Evolutionary conservation across 23 tunicate species (phyloP), one percentile per base, ranked within the genome.

Genomic region (Ascidia mentula): DNA sequence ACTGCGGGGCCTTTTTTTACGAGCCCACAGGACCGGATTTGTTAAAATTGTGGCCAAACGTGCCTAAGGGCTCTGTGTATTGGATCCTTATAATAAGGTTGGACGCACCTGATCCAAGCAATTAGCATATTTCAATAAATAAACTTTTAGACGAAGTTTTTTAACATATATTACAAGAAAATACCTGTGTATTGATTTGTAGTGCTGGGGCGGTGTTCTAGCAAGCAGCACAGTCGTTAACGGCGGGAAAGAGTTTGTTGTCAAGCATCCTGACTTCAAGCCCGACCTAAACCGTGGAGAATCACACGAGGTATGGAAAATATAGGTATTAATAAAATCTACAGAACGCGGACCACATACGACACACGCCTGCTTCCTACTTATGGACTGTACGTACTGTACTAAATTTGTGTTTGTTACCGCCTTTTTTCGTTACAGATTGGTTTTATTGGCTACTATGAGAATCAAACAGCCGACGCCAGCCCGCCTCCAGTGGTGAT

Each of bases 401-500:
- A 17, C 17, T 17, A 17, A 45, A 17, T 45, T 45, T 45, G 60
- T 45, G 18, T 45, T 45, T 45, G 17, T 45, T 45, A n/a, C n/a
- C n/a, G n/a, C n/a, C n/a, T n/a, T n/a, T n/a, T n/a, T n/a, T n/a
- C n/a, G n/a, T 3, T 76, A 13, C 46, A 89, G 97, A 69, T 86
- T 42, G 85, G 82, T 22, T 91, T 91, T 73, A 86, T 45, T 34
- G 97, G 87, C 3, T 33, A 45, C 18, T 86, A 59, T 60, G 73
- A 72, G 0, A 32, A 32, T n/a, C 85, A 36, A 4, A 61, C 28
- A 7, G 81, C 69, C 18, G 85, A 78, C 12, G 91, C 88, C 0
- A 78, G 77, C 61, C 94, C 90, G 30, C 97, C 97, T 8, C 87
- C 97, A 33, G 97, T 91, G 72, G 82, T 72, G 8, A 69, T 91